These are phyloP conservation scores for Pangasius krempfi DNA, from an alignment of 2,797 vertebrate genomes.

Conservation along the genomic window DNA sequence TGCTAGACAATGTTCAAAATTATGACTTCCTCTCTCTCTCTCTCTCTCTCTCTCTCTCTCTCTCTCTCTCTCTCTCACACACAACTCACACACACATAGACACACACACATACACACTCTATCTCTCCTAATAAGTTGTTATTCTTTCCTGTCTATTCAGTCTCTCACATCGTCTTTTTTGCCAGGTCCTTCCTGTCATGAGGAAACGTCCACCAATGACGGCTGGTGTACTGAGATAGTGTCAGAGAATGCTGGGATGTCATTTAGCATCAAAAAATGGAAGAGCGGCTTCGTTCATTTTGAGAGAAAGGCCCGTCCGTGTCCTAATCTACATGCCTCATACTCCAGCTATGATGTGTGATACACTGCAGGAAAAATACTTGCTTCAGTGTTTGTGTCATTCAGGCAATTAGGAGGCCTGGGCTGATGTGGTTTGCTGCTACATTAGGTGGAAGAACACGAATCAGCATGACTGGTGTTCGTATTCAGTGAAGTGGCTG, in stretches of 20 bases:
- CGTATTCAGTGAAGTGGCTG: background rate
- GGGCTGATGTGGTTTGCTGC: constrained; percentile 26
- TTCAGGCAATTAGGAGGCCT: constrained; percentile 31
- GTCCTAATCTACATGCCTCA: constrained; percentile 34
- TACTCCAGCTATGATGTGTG: constrained; percentile 14
- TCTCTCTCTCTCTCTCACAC: constrained; percentile 10
- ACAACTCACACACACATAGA: constrained; percentile 27
- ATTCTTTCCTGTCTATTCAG: background rate
- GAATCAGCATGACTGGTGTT: background rate
- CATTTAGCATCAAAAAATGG: constrained; percentile 54
- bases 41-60: background rate
- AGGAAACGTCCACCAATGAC: constrained; percentile 45
- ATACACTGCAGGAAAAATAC: constrained; percentile 59
- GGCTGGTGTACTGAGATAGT: constrained; percentile 72
- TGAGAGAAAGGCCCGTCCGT: constrained; percentile 46
- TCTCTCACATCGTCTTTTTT: background rate
- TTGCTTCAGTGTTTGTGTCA: constrained; percentile 48
- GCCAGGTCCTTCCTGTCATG: constrained; percentile 46
- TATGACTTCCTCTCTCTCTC: constrained; percentile 37
- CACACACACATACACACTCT: constrained; percentile 19
- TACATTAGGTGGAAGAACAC: constrained; percentile 3
- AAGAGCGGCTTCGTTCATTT: constrained; percentile 52
- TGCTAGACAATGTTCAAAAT: constrained; percentile 64
- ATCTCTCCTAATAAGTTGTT: constrained; percentile 38
- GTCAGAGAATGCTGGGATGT: constrained; percentile 52